Base-by-base conservation (phyloP, 2,888 invertebrate species). In the Lasius fuliginosus region DNA sequence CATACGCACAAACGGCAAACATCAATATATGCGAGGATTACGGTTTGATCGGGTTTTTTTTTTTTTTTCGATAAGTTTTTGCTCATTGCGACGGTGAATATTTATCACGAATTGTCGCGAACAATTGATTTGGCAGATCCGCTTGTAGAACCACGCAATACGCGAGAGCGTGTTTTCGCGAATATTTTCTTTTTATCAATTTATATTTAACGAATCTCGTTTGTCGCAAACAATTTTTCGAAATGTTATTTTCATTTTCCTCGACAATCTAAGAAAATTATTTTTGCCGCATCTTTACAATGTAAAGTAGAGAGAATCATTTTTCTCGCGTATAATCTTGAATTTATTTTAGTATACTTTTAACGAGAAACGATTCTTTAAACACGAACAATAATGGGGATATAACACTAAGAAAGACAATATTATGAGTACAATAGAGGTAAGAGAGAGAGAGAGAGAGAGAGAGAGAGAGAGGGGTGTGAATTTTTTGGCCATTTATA, bases 361-460 rank as follows among this genome's bases (percentile, higher is more conserved):
- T 27, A 74, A 33, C 62, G 74, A 46, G 33, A 46, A 75, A 40
- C n/a, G 42, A n/a, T 42, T 75, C 58, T 64, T 75, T 46, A 15
- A 42, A 30, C 27, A 60, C 58, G 12, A 74, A 58, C 56, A 60
- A 60, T 40, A 74, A 18, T 33, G n/a, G 18, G 33, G 33, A 46
- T 15, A 27, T n/a, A 33, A n/a, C 11, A 46, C 11, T 15, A 23
- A 49, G 23, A 64, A 33, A 75, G 23, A 36, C 46, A 30, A 46
- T 62, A 60, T 74, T 42, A 40, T 56, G 27, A 40, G 56, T 33
- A 65, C n/a, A 42, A 49, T 40, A 9, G 49, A 53, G 0, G 3
- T 53, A 40, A 2, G 40, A 67, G 36, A 67, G 23, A 64, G 9
- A n/a, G 36, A 36, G 33, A 42, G 46, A 46, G 46, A 15, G 42